Evolutionary conservation across 2,113 vertebrate species (phyloP), one percentile per base, ranked within the genome.

Genomic region (Leucosticte australis): DNA sequence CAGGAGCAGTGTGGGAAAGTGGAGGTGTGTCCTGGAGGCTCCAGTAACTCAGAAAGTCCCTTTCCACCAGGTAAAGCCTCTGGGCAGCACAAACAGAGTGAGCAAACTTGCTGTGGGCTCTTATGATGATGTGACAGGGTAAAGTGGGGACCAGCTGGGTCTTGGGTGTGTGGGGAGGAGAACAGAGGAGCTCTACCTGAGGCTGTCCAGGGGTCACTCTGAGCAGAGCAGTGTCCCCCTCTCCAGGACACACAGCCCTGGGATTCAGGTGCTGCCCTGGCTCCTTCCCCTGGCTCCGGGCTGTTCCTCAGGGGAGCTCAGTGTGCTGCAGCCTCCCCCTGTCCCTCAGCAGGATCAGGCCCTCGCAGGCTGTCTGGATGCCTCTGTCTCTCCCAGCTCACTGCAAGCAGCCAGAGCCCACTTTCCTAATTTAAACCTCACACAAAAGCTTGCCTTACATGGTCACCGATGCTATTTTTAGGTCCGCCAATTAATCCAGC

Each of bases 401-500:
- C 46, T 83, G 79, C 22, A 24, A 87, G 15, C 81, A 85, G 62
- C 57, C 81, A 80, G 89, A 95, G 52, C 84, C 75, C 75, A 62
- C 87, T 96, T 97, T 95, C 89, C 92, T 60, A 89, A 93, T 92
- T 94, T 97, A 92, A 96, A 84, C 82, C 0, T 0, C 77, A 57
- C 65, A 94, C 89, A 94, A 95, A 96, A 96, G 93, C 92, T 87
- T 89, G 68, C 96, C 97, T 94, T 95, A 96, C 91, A 96, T 96
- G 94, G 97, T 80, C 93, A 94, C 4, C 30, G 65, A 23, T 89
- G 87, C 93, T 97, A 96, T 97, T 96, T 96, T 95, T 97, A 96
- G 94, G 69, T 11, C 95, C 89, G 64, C 93, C 96, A 97, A 96
- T 97, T 96, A 97, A 97, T 96, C 96, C 94, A 94, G 87, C 92